Evolutionary conservation across 35 echinoderm and acorn worm genomes (phyloP).

Genomic region (Ptychodera flava): DNA sequence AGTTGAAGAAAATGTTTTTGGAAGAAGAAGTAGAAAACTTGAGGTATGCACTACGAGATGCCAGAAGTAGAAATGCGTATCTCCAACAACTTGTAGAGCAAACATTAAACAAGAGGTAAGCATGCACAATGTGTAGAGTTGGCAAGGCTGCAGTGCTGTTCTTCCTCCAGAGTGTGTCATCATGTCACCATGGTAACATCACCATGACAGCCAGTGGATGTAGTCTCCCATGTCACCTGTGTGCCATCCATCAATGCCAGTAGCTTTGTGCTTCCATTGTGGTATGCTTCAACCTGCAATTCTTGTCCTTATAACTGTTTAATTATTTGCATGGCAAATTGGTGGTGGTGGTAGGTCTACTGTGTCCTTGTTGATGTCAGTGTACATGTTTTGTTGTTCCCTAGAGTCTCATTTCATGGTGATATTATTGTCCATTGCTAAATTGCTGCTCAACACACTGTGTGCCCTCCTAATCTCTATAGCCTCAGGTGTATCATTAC

Average conservation of each 20-base stretch:
- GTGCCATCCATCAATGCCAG: too few species aligned
- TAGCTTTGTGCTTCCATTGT: background rate
- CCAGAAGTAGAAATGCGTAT: slow-evolving; percentile 66
- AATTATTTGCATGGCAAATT: background rate
- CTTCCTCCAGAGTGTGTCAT: background rate
- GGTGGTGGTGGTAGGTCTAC: too few species aligned
- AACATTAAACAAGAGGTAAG: slow-evolving; percentile 80
- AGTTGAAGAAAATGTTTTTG: slow-evolving; percentile 64
- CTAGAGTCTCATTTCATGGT: too few species aligned
- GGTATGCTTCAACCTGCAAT: background rate
- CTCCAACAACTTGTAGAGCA: slow-evolving; percentile 87
- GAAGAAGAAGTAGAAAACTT: slow-evolving; percentile 79
- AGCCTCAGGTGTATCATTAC: too few species aligned
- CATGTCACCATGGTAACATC: too few species aligned
- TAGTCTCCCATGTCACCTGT: background rate
- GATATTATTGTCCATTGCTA: too few species aligned
- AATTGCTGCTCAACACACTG: too few species aligned
- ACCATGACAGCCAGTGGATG: background rate
- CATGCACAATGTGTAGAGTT: background rate
- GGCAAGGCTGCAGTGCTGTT: background rate
- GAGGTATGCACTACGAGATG: slow-evolving; percentile 65
- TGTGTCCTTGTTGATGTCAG: too few species aligned
- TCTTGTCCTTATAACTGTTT: background rate
- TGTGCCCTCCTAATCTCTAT: too few species aligned
- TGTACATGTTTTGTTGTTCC: too few species aligned